Conservation (phyloP, 30 jellyfish, hydroid and myxozoan species). For the Cassiopea xamachana region DNA sequence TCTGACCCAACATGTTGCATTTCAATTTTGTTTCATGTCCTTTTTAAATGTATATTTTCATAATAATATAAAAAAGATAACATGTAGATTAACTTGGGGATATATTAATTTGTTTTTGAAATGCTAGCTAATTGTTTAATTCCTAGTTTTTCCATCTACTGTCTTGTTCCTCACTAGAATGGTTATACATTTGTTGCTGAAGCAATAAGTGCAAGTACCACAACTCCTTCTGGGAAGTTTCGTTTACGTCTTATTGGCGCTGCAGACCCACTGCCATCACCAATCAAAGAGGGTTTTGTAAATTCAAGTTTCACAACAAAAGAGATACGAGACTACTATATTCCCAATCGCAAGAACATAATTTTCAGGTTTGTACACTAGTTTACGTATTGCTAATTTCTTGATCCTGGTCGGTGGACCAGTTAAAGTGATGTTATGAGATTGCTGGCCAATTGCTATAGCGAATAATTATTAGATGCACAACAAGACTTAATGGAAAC, state of each 20-base stretch:
- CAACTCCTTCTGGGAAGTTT: conserved; percentile 89
- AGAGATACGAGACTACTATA: conserved; percentile 83
- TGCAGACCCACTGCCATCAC: conserved; percentile 87
- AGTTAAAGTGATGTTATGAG: no score
- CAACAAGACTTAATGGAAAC: no score
- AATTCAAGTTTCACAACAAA: conserved; percentile 73
- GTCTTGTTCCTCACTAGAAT: conserved; percentile 26
- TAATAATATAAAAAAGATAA: no score
- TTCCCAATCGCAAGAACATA: conserved; percentile 81
- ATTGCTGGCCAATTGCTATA: no score
- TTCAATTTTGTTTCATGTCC: no score
- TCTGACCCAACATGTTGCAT: no score
- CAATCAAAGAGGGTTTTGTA: conserved; percentile 74
- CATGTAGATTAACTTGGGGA: no score
- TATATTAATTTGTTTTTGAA: no score
- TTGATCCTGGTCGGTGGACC: not conserved
- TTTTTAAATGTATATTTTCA: no score
- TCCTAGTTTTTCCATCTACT: no score
- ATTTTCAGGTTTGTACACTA: conserved; percentile 77
- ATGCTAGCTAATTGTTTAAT: no score
- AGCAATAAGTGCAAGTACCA: conserved; percentile 55
- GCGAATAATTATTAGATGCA: no score
- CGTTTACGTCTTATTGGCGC: conserved; percentile 93
- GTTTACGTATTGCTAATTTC: not conserved
- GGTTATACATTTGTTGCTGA: conserved; percentile 96